Percentiles rank a stretch among this genome's conserved stretches.
Evolutionary conservation across 2,113 vertebrate species (phyloP).

Genomic region (Amazona vittata): DNA sequence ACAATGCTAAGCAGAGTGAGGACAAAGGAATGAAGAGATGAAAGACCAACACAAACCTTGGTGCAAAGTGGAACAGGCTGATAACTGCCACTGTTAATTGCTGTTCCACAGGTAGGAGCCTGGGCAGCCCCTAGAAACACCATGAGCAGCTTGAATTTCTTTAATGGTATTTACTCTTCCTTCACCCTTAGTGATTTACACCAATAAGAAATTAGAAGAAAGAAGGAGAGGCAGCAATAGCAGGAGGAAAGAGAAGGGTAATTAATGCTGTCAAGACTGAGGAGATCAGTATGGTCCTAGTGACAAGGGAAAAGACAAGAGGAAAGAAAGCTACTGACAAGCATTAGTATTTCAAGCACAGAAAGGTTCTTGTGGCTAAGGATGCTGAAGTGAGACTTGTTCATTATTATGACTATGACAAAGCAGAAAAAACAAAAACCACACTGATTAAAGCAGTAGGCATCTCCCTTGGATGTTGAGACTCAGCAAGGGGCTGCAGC

Average conservation of each 20-base stretch:
- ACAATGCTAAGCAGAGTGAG: not conserved
- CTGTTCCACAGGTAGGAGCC: not conserved
- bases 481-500: slow-evolving; percentile 5
- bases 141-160: not conserved
- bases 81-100: not conserved
- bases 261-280: not conserved
- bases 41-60: not conserved
- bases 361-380: slow-evolving; percentile 40
- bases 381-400: slow-evolving; percentile 38
- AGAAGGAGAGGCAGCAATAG: not conserved
- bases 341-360: slow-evolving; percentile 68
- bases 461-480: slow-evolving; percentile 55
- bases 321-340: not conserved
- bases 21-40: not conserved
- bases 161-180: slow-evolving; percentile 35
- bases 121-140: not conserved
- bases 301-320: not conserved
- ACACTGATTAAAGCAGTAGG: slow-evolving; percentile 62
- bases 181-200: slow-evolving; percentile 18
- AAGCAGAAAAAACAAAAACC: slow-evolving; percentile 74
- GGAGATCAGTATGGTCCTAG: slow-evolving; percentile 20
- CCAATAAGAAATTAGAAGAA: slow-evolving; percentile 52
- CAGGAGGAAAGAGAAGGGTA: not conserved
- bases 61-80: not conserved
- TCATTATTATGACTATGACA: slow-evolving; percentile 75